Conservation (phyloP, 2,888 invertebrate genomes). For the Emmelina monodactyla region DNA sequence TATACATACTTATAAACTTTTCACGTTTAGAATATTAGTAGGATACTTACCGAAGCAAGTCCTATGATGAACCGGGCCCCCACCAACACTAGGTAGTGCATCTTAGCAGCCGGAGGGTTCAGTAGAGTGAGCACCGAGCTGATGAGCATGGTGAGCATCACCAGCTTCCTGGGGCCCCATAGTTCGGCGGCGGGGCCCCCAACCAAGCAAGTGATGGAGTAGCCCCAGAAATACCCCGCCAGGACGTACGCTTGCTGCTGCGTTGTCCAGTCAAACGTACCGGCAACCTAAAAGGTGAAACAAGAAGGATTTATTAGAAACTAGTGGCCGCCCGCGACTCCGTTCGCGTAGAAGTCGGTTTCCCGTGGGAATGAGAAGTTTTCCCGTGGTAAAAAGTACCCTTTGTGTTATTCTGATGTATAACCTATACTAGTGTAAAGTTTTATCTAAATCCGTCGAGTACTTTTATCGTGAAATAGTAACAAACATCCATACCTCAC, state of each 20-base stretch:
- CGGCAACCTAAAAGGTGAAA: conserved; percentile 33
- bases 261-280: conserved; percentile 64
- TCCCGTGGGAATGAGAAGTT: too few relatives aligned
- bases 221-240: conserved; percentile 65
- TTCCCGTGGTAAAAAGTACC: too few relatives aligned
- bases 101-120: conserved; percentile 67
- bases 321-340: too few relatives aligned
- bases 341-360: too few relatives aligned
- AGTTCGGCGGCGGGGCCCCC: conserved; percentile 71
- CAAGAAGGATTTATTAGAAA: not conserved
- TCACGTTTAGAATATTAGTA: too few relatives aligned
- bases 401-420: too few relatives aligned
- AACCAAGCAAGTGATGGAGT: conserved; percentile 69
- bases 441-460: too few relatives aligned
- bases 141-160: conserved; percentile 63
- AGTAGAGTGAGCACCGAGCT: conserved; percentile 66
- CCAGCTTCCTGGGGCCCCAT: conserved; percentile 67
- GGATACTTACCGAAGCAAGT: conserved; percentile 65
- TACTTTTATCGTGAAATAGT: too few relatives aligned
- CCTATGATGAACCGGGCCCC: conserved; percentile 67
- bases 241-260: conserved; percentile 71
- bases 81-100: conserved; percentile 67
- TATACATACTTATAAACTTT: too few relatives aligned
- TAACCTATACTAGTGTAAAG: too few relatives aligned
- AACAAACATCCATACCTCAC: too few relatives aligned